Evolutionary conservation across 1,140 invertebrate species (phyloP), one percentile per base, ranked within the genome.

Genomic region (Lucilia sericata): DNA sequence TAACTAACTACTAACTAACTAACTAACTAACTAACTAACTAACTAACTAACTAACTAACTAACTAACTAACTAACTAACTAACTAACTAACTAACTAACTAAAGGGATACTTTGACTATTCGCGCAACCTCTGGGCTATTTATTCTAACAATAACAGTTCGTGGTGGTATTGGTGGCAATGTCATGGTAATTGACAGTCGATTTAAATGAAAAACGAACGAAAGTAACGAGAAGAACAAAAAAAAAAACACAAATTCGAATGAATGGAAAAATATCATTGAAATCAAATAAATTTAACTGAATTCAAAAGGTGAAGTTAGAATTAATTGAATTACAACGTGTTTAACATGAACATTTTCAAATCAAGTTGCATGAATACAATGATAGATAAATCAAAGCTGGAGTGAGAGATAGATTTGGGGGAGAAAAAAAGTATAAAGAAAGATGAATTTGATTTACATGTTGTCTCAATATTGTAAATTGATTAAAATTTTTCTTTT

Each of bases 251-350:
- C 2, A 65, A 65, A 65, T n/a, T 65, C 14, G 75, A 49, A 80
- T 49, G 42, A 19, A 49, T 21, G 74, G 17, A 5, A 19, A 51
- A 49, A 80, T 80, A 47, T 21, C 76, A 80, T 80, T 51, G 76
- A 80, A 80, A 80, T 80, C 42, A 49, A 51, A 80, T 80, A 49
- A 80, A 80, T 49, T 19, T 47, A 78, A 78, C 34, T 47, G 47
- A 78, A 78, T 19, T 47, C 25, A 78, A 47, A 80, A 51, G 76
- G 76, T 80, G 76, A 80, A 80, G 76, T 80, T 30, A 80, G 76
- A 80, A 80, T 80, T 80, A 80, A 80, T 80, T 80, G 76, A 80
- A 80, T 80, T 80, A 80, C 76, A 80, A 80, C 76, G 76, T 80
- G 76, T 49, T 80, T 80, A 80, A 80, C 76, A 51, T 80, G 42